Evolutionary conservation across 2,113 vertebrate genomes (phyloP).

Genomic region (Rhea americana): DNA sequence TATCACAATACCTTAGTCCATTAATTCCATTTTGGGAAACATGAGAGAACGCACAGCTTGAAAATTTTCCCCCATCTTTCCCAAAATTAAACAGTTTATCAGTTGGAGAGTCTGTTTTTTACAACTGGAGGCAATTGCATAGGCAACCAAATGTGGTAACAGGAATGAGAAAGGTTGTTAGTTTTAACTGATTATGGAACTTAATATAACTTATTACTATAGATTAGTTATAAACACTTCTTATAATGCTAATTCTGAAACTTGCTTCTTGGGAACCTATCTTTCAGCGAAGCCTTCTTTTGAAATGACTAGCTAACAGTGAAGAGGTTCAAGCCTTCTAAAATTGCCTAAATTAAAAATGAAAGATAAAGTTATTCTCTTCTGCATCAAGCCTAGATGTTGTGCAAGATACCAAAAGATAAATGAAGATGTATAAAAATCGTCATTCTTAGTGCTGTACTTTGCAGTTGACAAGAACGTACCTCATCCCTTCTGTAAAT

Average conservation of each 20-base stretch:
- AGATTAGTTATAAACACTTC: neutral
- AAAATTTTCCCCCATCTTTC: neutral
- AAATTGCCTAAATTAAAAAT: neutral
- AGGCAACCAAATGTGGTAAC: neutral
- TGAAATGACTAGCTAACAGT: neutral
- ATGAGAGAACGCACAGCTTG: accelerated
- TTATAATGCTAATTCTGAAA: neutral
- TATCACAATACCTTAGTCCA: slow-evolving; percentile 6
- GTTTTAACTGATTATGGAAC: neutral
- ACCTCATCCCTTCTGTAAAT: neutral
- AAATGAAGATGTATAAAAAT: neutral
- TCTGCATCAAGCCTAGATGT: neutral
- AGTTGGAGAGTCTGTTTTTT: neutral
- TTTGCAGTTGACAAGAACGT: neutral
- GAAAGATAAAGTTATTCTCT: neutral
- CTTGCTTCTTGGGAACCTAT: neutral
- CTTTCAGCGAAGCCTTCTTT: neutral
- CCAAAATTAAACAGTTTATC: slow-evolving; percentile 12
- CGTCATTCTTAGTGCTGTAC: too few species aligned
- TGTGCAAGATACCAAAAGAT: neutral
- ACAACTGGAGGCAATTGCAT: neutral
- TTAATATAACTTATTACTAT: too few species aligned
- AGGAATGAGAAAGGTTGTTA: neutral
- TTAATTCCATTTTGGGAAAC: slow-evolving; percentile 53
- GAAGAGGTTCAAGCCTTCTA: neutral